Conservation (phyloP, 2,888 invertebrate genomes). For the Pinctada fucata region DNA sequence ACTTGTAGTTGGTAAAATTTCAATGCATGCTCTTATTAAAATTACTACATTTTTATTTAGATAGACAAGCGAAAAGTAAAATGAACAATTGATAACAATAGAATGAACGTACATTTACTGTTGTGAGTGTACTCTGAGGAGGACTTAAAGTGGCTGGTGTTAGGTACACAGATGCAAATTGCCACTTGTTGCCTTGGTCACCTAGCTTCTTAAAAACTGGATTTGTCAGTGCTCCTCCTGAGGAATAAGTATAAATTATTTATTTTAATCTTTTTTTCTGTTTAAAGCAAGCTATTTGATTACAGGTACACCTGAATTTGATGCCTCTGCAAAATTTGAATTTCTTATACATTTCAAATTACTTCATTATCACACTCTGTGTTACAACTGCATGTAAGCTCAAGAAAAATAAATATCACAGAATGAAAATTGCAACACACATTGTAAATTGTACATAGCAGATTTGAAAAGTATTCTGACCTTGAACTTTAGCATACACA, state of each 20-base stretch:
- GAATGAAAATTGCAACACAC: not conserved
- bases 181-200: conserved; percentile 69
- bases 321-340: too few species aligned
- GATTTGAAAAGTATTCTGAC: not conserved
- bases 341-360: too few species aligned
- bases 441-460: not conserved
- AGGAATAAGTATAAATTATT: not conserved
- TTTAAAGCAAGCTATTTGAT: not conserved
- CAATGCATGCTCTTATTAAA: too few species aligned
- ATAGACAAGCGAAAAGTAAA: too few species aligned
- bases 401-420: not conserved
- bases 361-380: not conserved
- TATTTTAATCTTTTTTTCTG: too few species aligned
- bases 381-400: not conserved
- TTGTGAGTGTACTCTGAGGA: conserved; percentile 29
- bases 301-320: too few species aligned
- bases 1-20: too few species aligned
- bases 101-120: conserved; percentile 34
- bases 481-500: conserved; percentile 56
- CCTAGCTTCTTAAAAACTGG: conserved; percentile 61
- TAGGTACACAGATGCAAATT: conserved; percentile 54
- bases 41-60: too few species aligned
- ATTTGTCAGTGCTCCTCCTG: conserved; percentile 49
- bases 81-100: too few species aligned
- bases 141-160: conserved; percentile 52